Base-by-base conservation (phyloP, 92 coral and sea anemone genomes). In the Porites evermanni region DNA sequence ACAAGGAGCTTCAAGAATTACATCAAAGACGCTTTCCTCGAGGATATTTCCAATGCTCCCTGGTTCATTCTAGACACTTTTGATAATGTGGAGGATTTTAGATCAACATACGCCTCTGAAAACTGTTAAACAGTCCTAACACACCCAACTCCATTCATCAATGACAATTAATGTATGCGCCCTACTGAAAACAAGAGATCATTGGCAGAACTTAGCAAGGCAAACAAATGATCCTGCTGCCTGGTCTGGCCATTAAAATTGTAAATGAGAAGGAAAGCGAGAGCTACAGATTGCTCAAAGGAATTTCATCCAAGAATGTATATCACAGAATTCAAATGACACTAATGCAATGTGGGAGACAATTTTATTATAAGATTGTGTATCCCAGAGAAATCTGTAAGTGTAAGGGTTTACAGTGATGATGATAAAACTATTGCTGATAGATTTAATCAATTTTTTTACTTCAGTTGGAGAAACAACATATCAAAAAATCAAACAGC, bases 201-300 rank as follows among this genome's bases (percentile, higher is more conserved):
- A 68, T 14, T 83, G 75, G 89, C 92, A 75, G 52, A 83, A 83
- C 53, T 63, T 81, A 72, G 88, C 91, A 24, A 83, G 76, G 67
- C 58, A 47, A 70, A 70, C 92, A 77, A 76, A 89, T 58, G 83
- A 80, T 61, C 90, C 79, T 56, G 87, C 69, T 18, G 75, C 86
- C 26, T 85, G 87, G 89, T 64, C 87, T 44, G 68, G 82, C 20
- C 85, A 85, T 74, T 79, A 77, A 70, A 89, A 74, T 52, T 80
- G 79, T 75, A 89, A 80, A 85, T 74, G 83, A 23, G 89, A 89
- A 66, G 87, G 79, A 67, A 89, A 89, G 80, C 83, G 77, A 16
- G 88, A 80, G 66, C 67, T 89, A 47, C 74, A 83, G 64, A 72
- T 84, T 60, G 83, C 93, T 26, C 85, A 85, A 64, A 89, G 73